Evolutionary conservation across 2,888 invertebrate genomes (phyloP), one percentile per base, ranked within the genome.

Genomic region (Andrena hattorfiana): DNA sequence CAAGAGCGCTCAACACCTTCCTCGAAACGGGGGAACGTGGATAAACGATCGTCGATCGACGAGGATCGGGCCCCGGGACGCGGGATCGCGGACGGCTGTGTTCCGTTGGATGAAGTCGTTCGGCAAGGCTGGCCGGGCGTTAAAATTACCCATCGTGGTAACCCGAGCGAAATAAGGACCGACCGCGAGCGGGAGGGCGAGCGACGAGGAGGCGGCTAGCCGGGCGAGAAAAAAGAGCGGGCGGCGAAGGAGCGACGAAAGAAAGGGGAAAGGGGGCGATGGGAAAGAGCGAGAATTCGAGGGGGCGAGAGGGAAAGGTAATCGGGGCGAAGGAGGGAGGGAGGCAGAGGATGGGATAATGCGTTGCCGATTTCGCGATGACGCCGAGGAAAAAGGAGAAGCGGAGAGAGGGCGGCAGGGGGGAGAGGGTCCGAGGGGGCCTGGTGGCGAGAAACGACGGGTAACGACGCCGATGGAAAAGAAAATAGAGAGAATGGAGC

Each of bases 361-460:
- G 87, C 87, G 88, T 89, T 84, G 85, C 87, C 86, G 90, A 90
- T 90, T 90, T 90, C 85, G 86, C 83, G 88, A 87, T 84, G 87
- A 89, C 87, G 87, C 86, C 69, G 81, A 48, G 77, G 84, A 87
- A 88, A 87, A 87, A 87, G 79, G 81, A 85, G 74, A 84, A 84
- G 62, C 42, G 28, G 32, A 48, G 69, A 49, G 77, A 68, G 64
- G n/a, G 26, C 48, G 69, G 63, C 77, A 82, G 70, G 66, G 49
- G 67, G 30, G 76, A 75, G 72, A 30, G 54, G 81, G 62, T 69
- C 20, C 28, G 13, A 73, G 67, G 80, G 73, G 74, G 64, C 68
- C 78, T 78, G 78, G 66, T 32, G 76, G 79, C 70, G 84, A 78
- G 76, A 70, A 78, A 84, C 80, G 84, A 71, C 54, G 83, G 75